These are phyloP conservation scores for Zaprionus camerounensis DNA, from an alignment of 1,140 invertebrate genomes.

Conservation along the genomic window DNA sequence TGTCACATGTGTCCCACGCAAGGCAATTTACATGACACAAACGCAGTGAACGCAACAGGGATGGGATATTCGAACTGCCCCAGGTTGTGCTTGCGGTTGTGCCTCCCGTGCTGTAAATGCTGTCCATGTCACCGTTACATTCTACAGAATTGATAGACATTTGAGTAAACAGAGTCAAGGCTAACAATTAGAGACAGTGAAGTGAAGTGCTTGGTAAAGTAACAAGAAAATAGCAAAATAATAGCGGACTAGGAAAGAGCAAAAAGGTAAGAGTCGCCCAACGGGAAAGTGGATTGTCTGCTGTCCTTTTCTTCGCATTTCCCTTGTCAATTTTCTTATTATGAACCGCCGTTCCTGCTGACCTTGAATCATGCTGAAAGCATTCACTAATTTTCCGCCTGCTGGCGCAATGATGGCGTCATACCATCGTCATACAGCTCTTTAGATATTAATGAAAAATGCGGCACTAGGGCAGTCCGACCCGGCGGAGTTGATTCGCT, in stretches of 20 bases:
- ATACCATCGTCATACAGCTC: constrained; percentile 41
- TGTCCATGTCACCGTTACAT: not conserved
- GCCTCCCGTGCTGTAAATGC: not conserved
- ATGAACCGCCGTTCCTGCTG: constrained; percentile 4
- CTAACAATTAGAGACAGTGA: constrained; percentile 26
- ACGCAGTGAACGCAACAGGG: not conserved
- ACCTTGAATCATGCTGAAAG: constrained; percentile 44
- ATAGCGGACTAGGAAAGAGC: constrained; percentile 8
- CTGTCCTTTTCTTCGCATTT: constrained; percentile 3
- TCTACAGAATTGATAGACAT: constrained; percentile 18
- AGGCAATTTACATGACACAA: constrained; percentile 27
- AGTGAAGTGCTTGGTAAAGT: constrained; percentile 51
- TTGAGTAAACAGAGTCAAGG: constrained; percentile 36
- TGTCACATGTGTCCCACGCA: constrained; percentile 16
- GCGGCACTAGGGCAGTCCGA: constrained; percentile 6
- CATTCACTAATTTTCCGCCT: constrained; percentile 24
- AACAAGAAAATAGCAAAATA: constrained; percentile 64
- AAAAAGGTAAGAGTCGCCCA: too few species aligned
- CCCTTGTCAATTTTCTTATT: not conserved
- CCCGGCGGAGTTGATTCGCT: constrained; percentile 6
- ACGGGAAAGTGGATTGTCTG: not conserved
- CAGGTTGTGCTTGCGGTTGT: not conserved
- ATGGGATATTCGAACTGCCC: not conserved
- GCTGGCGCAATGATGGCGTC: constrained; percentile 47
- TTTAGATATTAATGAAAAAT: constrained; percentile 68